Base-by-base conservation (phyloP, 2,113 vertebrate species). In the Paramisgurnus dabryanus region DNA sequence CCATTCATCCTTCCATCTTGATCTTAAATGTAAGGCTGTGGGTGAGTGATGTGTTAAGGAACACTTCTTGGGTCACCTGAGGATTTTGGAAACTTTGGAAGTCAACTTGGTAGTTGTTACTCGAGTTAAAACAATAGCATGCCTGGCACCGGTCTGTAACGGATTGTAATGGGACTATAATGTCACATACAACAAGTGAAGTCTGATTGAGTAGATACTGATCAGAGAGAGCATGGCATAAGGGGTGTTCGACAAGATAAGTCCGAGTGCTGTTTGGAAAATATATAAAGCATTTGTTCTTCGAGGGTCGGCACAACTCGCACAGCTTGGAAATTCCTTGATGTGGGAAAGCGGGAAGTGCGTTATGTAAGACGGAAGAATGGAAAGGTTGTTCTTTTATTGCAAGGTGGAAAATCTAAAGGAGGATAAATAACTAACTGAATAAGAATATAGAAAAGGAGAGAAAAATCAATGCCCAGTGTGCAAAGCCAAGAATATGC, bases 381-480 rank as follows among this genome's bases (percentile, higher is more conserved):
- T 17, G 13, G 49, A 67, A 65, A 58, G 50, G 43, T 13, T 8
- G 43, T 13, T 8, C 55, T 85, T 61, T 70, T 53, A 82, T 60
- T 64, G 65, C 49, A 64, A 57, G 41, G 53, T 22, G 11, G 15
- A 72, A 72, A 67, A 53, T 22, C 43, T 69, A 67, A 58, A 66
- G 43, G 67, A 68, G 55, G 78, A 76, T 76, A 72, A 76, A 81
- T 80, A 76, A 75, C 71, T 55, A 61, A 71, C 34, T 43, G 58
- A 49, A 83, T 78, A 70, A 72, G 80, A 77, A 73, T 80, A 80
- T 78, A 72, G 68, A 72, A 68, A 47, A 85, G 74, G 71, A 76
- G 76, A 86, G 74, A 74, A 81, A 80, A 86, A 90, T 90, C 87
- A 81, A 85, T 89, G 83, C 61, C 84, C 65, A 85, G 80, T 49